Conservation (phyloP, 2,888 invertebrate genomes). For the Deladenus siricidicola region DNA sequence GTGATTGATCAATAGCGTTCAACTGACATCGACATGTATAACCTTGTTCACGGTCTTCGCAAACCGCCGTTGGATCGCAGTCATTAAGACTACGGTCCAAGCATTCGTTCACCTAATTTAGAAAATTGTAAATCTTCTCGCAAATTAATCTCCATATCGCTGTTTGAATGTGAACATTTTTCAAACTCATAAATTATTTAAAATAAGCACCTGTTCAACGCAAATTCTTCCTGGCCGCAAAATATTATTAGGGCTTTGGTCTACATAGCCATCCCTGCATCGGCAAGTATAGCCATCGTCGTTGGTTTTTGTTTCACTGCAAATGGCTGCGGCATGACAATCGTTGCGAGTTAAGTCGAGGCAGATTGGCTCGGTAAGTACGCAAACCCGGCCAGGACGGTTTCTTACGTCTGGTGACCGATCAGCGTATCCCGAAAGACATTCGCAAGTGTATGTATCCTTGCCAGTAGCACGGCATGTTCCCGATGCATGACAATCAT, state of each 20-base stretch:
- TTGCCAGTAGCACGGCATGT: slow-evolving; percentile 48
- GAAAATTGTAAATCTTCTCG: not conserved
- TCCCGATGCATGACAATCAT: slow-evolving; percentile 51
- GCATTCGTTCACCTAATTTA: slow-evolving; percentile 46
- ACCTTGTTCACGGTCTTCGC: slow-evolving; percentile 63
- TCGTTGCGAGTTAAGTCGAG: slow-evolving; percentile 49
- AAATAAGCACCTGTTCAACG: slow-evolving; percentile 32
- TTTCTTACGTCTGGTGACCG: slow-evolving; percentile 36
- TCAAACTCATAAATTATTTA: too few relatives aligned
- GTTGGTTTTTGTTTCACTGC: slow-evolving; percentile 32
- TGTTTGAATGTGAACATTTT: too few relatives aligned
- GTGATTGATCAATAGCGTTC: slow-evolving; percentile 45
- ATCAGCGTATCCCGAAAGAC: slow-evolving; percentile 48
- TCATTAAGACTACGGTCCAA: slow-evolving; percentile 49
- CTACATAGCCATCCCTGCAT: slow-evolving; percentile 77
- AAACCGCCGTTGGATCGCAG: slow-evolving; percentile 49
- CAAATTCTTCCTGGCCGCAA: slow-evolving; percentile 48
- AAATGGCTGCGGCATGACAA: slow-evolving; percentile 52
- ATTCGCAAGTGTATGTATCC: slow-evolving; percentile 51
- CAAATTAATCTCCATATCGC: too few relatives aligned
- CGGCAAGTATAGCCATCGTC: slow-evolving; percentile 63
- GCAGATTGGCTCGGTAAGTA: slow-evolving; percentile 48
- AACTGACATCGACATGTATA: slow-evolving; percentile 62
- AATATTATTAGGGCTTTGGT: slow-evolving; percentile 54
- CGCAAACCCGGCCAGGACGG: slow-evolving; percentile 43